A percentile compares a stretch with the other conserved stretches of the same genome.
phyloP scores from a whole-genome alignment of 2,797 vertebrate species.

The Halcyon smyrnensis region DNA sequence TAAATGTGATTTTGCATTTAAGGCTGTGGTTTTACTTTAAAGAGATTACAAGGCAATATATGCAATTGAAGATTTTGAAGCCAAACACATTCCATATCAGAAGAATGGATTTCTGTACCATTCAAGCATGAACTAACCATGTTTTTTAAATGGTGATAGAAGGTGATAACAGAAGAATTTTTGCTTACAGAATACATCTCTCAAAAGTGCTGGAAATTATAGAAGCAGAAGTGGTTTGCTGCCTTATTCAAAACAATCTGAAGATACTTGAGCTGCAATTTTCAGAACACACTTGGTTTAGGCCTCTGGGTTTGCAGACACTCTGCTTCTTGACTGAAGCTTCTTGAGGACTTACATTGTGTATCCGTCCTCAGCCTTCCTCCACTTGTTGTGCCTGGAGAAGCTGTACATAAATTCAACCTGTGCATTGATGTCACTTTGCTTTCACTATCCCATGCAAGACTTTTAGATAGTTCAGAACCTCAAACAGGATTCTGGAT shows the following conservation, averaged over 20 bases:
- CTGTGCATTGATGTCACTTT: neutral
- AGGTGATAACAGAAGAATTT: neutral
- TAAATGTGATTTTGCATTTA: neutral
- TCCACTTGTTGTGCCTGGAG: neutral
- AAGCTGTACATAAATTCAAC: neutral
- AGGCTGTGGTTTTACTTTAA: neutral
- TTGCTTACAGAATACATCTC: neutral
- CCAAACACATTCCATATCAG: neutral
- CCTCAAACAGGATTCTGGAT: neutral
- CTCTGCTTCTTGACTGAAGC: neutral
- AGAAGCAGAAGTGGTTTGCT: neutral
- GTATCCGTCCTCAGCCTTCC: neutral
- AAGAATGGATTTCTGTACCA: neutral
- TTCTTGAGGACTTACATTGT: neutral
- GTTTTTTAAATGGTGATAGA: neutral
- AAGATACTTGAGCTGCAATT: neutral
- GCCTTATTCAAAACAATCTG: neutral
- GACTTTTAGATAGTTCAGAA: neutral
- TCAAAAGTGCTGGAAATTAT: neutral
- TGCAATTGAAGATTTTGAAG: neutral
- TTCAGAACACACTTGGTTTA: neutral
- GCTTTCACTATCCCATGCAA: neutral
- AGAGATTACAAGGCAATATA: neutral
- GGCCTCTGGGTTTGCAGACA: neutral
- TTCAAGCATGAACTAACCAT: neutral